Evolutionary conservation across 1,140 invertebrate genomes (phyloP).

Genomic region (Apis mellifera): Amel_HAv3.1 CM009940.2:9728501-9729000

Average conservation of each 20-base stretch:
- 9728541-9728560: too few species aligned
- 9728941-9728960: not conserved
- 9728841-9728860: conserved; percentile 55
- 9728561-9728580: not conserved
- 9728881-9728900: not conserved
- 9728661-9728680: not conserved
- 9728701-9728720: too few species aligned
- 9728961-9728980: conserved; percentile 26
- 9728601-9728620: conserved; percentile 32
- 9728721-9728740: conserved; percentile 37
- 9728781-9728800: conserved; percentile 52
- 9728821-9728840: conserved; percentile 72
- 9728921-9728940: not conserved
- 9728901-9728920: not conserved
- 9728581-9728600: conserved; percentile 31
- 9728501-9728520: not conserved
- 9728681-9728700: too few species aligned
- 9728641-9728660: not conserved
- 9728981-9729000: conserved; percentile 51
- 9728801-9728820: conserved; percentile 73
- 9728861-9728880: conserved; percentile 40
- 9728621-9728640: conserved; percentile 1
- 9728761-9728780: conserved; percentile 59
- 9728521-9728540: too few species aligned
- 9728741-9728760: conserved; percentile 41